Base-by-base conservation (phyloP, 2,888 invertebrate species). In the Heliconius ismenius region DNA sequence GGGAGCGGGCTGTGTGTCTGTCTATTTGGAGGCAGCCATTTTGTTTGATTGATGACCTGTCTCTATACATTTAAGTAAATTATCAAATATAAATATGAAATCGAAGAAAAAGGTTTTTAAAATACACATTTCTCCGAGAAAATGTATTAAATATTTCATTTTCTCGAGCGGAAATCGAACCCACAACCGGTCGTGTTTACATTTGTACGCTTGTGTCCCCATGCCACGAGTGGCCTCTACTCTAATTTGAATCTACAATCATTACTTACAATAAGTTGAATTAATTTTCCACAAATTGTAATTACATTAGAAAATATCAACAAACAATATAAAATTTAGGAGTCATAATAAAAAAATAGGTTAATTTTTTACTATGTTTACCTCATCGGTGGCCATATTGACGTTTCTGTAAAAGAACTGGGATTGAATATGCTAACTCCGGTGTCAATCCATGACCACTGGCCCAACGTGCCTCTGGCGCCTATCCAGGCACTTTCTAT, bases 401-500 rank as follows among this genome's bases (percentile, higher is more conserved):
- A 32, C 0, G 81, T 83, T 54, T 92, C 91, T 1, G 79, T 80
- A 36, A 81, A 81, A 0, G 83, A 63, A 0, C 90, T 85, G 0
- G 83, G 74, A 26, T 83, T 83, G 81, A 92, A 94, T 67, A 95
- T 86, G 79, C 87, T 90, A 10, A 84, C 79, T 0, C 94, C 95
- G 0, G 90, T 87, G 77, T 95, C 92, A 1, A 90, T 78, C 95
- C 95, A 95, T 0, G 83, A 85, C 95, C 95, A 95, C 4, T 84
- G 85, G 0, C 94, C 95, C 0, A 93, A 86, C 0, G 84, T 80
- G 0, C 92, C 94, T 0, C 83, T 86, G 0, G 92, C 95, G 0
- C 95, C 95, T 0, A 95, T 88, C 95, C 95, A 95, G 0, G 95
- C 94, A 73, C 88, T 92, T 74, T 95, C 95, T 18, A 95, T 94